These are phyloP conservation scores for Cettia cetti DNA, from an alignment of 2,113 vertebrate species.

Conservation along the genomic window DNA sequence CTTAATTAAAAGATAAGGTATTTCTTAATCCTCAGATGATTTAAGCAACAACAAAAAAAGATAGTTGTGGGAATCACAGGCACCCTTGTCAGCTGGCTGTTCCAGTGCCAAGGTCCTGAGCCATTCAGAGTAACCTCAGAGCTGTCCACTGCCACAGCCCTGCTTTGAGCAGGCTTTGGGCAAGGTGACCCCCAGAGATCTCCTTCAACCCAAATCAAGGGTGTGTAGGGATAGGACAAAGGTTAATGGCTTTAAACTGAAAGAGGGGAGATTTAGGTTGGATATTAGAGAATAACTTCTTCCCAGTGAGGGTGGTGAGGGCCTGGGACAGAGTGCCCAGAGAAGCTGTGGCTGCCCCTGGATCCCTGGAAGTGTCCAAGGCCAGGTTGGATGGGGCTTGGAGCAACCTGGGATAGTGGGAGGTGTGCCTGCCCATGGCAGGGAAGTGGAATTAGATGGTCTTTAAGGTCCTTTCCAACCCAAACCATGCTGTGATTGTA, in stretches of 20 bases:
- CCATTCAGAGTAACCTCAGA: background rate
- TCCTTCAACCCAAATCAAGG: background rate
- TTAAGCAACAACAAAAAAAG: background rate
- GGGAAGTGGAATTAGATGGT: background rate
- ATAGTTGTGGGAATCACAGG: background rate
- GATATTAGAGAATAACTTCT: background rate
- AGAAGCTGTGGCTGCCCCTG: background rate
- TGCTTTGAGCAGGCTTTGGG: background rate
- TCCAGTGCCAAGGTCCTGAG: background rate
- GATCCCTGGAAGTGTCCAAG: background rate
- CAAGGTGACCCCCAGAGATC: background rate
- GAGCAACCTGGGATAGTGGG: accelerated
- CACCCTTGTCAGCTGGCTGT: background rate
- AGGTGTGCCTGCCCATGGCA: background rate
- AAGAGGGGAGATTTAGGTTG: background rate
- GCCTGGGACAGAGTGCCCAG: background rate
- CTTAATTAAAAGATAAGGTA: constrained; percentile 59
- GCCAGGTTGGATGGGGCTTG: accelerated
- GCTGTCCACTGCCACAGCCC: background rate
- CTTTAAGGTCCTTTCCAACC: background rate
- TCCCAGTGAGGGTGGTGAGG: accelerated
- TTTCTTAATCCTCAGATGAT: background rate
- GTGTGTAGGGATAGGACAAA: background rate
- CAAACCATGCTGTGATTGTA: background rate
- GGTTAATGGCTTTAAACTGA: background rate